Percentiles rank a stretch among this genome's conserved stretches.
Conservation (phyloP, 30 jellyfish, hydroid and myxozoan genomes). For the Euphysa ruthae region DNA sequence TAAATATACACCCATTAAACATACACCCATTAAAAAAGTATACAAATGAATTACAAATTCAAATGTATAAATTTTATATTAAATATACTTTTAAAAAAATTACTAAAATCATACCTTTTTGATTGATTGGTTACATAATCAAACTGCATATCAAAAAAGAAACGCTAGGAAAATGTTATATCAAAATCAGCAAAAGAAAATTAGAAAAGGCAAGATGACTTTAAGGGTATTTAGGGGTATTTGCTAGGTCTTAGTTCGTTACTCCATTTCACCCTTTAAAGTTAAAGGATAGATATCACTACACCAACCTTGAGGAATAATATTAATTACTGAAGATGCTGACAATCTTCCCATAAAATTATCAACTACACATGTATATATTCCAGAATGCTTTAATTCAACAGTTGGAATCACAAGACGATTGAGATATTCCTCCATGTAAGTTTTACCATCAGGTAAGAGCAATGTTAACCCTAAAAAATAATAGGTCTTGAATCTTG, state of each 20-base stretch:
- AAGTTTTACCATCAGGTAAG: neutral
- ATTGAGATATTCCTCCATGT: constrained; percentile 22
- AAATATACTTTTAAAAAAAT: no score
- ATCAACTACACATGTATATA: constrained; percentile 66
- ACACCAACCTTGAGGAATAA: constrained; percentile 60
- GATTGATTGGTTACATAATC: no score
- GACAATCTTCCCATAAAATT: constrained; percentile 39
- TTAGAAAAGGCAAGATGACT: neutral
- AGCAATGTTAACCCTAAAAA: no score
- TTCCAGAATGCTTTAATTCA: constrained; percentile 46
- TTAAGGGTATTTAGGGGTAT: neutral
- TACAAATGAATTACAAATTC: no score
- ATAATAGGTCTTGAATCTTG: no score
- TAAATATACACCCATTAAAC: no score
- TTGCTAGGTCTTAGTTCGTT: neutral
- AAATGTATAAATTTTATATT: no score
- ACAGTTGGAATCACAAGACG: constrained; percentile 38
- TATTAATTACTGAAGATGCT: constrained; percentile 43
- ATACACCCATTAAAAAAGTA: no score
- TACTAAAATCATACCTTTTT: no score
- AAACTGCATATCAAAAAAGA: no score
- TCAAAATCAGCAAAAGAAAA: neutral
- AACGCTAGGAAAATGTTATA: no score
- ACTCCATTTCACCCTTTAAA: neutral
- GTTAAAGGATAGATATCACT: neutral